These are phyloP conservation scores for Scaptomyza flava DNA, from an alignment of 2,888 invertebrate species.

Conservation along the genomic window DNA sequence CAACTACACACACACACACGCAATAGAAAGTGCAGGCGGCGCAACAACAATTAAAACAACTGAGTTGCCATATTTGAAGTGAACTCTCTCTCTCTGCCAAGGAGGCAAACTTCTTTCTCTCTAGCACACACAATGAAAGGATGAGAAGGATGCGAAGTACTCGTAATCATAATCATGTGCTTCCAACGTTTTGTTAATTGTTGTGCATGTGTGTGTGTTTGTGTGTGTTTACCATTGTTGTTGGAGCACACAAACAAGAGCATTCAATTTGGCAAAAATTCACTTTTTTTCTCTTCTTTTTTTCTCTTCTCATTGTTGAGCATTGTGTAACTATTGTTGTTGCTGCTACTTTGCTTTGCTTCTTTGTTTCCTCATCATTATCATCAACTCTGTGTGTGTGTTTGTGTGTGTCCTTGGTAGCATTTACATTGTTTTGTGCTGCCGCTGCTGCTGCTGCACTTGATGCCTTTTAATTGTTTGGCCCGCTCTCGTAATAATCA, in stretches of 20 bases:
- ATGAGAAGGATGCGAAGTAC: conserved; percentile 26
- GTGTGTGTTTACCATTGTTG: conserved; percentile 60
- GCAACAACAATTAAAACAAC: conserved; percentile 73
- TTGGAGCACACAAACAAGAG: conserved; percentile 53
- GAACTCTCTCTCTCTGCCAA: conserved; percentile 38
- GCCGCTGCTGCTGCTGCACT: conserved; percentile 50
- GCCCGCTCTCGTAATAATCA: conserved; percentile 62
- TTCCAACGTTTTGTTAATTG: conserved; percentile 70
- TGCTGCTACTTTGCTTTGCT: conserved; percentile 23
- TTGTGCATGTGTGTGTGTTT: conserved; percentile 34
- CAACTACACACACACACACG: conserved; percentile 34
- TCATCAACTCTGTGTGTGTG: conserved; percentile 2
- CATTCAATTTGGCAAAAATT: conserved; percentile 70
- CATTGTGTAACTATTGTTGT: conserved; percentile 17
- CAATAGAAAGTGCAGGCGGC: conserved; percentile 51
- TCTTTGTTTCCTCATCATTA: conserved; percentile 28
- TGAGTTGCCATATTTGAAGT: conserved; percentile 78
- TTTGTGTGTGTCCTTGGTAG: conserved; percentile 16
- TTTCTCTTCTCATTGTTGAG: neutral
- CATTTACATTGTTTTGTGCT: conserved; percentile 45
- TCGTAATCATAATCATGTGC: conserved; percentile 78
- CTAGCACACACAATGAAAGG: conserved; percentile 35
- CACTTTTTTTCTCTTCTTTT: conserved; percentile 23
- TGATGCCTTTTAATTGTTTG: conserved; percentile 71
- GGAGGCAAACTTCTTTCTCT: neutral